These are phyloP conservation scores for Philhelius pedissequus DNA, from an alignment of 2,888 invertebrate genomes.

Conservation along the genomic window DNA sequence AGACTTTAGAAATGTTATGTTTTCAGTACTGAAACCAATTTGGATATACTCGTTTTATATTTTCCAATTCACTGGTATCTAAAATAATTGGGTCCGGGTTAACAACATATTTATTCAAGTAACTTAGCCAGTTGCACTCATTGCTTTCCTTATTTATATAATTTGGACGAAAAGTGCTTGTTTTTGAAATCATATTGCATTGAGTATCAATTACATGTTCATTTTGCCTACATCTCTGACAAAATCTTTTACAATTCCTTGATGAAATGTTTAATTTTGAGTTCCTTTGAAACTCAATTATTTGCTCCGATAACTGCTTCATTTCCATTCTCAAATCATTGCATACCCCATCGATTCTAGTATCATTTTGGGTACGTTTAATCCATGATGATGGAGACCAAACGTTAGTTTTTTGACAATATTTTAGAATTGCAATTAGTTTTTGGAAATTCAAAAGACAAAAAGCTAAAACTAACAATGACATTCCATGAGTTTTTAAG, in stretches of 20 bases:
- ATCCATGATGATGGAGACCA: not conserved
- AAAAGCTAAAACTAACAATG: slow-evolving; percentile 10
- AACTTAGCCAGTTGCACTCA: slow-evolving; percentile 42
- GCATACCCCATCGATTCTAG: not conserved
- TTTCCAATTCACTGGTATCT: slow-evolving; percentile 41
- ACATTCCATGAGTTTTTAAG: slow-evolving; percentile 6
- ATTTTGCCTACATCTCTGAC: not conserved
- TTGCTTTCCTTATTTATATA: not conserved
- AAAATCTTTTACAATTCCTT: not conserved
- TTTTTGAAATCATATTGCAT: not conserved
- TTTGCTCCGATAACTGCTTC: slow-evolving; percentile 25
- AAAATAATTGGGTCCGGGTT: slow-evolving; percentile 43
- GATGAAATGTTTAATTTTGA: not conserved
- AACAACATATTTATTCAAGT: slow-evolving; percentile 46
- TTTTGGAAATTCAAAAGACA: slow-evolving; percentile 37
- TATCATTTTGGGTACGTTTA: not conserved
- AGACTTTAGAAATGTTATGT: too few species aligned
- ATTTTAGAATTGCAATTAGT: not conserved
- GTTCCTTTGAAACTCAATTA: slow-evolving; percentile 29
- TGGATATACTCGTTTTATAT: slow-evolving; percentile 34
- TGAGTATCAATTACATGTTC: not conserved
- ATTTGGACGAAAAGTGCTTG: not conserved
- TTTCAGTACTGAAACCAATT: slow-evolving; percentile 11
- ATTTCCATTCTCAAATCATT: slow-evolving; percentile 39
- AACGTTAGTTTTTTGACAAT: not conserved